Conservation (phyloP, 1,140 invertebrate genomes). For the Venturia canescens region DNA sequence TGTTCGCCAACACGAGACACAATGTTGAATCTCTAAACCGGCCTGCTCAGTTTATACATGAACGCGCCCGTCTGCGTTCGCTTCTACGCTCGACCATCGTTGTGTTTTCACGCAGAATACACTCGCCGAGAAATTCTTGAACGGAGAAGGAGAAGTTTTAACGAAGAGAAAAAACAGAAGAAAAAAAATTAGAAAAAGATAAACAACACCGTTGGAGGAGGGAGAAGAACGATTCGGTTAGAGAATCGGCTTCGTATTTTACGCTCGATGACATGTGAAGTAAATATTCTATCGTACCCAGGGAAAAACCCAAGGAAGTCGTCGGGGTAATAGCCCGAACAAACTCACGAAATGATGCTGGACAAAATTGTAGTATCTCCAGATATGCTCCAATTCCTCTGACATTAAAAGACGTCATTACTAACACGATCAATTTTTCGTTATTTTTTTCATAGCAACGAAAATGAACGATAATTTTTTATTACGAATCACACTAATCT, state of each 20-base stretch:
- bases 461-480: too few species aligned
- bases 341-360: background rate
- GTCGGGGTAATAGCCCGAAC: background rate
- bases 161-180: background rate
- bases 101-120: background rate
- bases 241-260: background rate
- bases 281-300: background rate
- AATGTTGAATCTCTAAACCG: background rate
- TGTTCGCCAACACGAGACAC: background rate
- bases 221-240: background rate
- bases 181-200: background rate
- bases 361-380: background rate
- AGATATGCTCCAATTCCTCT: background rate
- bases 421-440: too few species aligned
- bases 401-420: too few species aligned
- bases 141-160: constrained; percentile 35
- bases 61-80: background rate
- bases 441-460: too few species aligned
- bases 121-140: background rate
- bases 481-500: too few species aligned
- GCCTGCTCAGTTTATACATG: background rate
- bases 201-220: background rate
- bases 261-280: background rate
- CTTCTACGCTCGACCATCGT: background rate
- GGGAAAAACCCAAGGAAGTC: constrained; percentile 40